Evolutionary conservation across 92 coral and sea anemone species (phyloP), one percentile per base, ranked within the genome.

Genomic region (Actinostola sp.): DNA sequence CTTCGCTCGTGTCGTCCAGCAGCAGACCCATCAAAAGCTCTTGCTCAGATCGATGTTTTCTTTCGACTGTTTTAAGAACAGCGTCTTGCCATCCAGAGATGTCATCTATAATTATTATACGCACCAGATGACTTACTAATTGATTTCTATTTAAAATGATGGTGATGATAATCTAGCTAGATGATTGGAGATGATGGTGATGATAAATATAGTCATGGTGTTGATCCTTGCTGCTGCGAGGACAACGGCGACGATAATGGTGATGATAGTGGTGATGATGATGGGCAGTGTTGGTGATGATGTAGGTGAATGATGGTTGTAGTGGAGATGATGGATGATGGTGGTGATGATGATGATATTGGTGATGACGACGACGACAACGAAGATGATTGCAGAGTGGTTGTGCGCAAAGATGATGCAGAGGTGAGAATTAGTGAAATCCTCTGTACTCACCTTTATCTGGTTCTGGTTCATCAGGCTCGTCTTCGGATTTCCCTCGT

Each of bases 11-110:
- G 29, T 91, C 93, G 48, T 94, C 98, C 51, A 88, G 80, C 24
- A 94, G 13, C 16, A 94, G 61, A 24, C 74, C 45, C 88, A 81
- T 71, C 63, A 94, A 74, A 59, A 94, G 84, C 33, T 83, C 89
- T 33, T 86, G 92, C 70, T 94, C 98, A 56, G 91, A 71, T 13
- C 97, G 82, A 63, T 94, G 95, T 64, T 92, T 94, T 39, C 55
- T 79, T 68, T 94, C 98, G 64, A 94, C 70, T 12, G 89, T 84
- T 48, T 89, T 89, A 5, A 94, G 83, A 27, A 94, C 92, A 6
- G 97, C 93, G 72, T 91, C 95, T 64, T 85, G 88, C 98, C 98
- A 94, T 17, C 93, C 97, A 53, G 88, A 70, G 3, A 82, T 64
- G 35, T 82, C 92, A 57, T 94, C 98, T 91, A 63, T 8, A 48